phyloP scores from a whole-genome alignment of 2,888 invertebrate species.

The Drosophila prolongata region DNA sequence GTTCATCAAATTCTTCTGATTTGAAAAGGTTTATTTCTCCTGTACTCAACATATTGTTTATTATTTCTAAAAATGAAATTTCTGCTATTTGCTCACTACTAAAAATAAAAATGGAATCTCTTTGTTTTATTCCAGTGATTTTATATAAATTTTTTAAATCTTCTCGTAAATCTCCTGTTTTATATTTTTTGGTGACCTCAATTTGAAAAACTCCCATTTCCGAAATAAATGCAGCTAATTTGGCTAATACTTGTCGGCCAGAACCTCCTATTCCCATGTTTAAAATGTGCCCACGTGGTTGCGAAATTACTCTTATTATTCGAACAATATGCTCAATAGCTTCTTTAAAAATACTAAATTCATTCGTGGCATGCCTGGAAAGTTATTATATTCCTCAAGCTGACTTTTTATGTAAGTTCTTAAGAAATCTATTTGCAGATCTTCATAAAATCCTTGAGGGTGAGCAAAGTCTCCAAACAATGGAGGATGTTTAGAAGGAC shows the following conservation, averaged over 20 bases:
- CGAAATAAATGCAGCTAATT: slow-evolving; percentile 92
- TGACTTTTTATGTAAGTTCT: slow-evolving; percentile 86
- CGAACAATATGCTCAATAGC: slow-evolving; percentile 94
- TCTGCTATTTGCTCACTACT: slow-evolving; percentile 94
- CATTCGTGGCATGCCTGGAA: slow-evolving; percentile 91
- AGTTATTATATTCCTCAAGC: slow-evolving; percentile 87
- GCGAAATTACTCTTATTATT: slow-evolving; percentile 93
- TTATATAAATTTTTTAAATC: slow-evolving; percentile 92
- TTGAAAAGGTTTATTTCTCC: slow-evolving; percentile 96
- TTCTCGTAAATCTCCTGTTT: slow-evolving; percentile 90
- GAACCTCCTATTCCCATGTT: slow-evolving; percentile 95
- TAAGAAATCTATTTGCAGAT: slow-evolving; percentile 87
- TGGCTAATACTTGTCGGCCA: slow-evolving; percentile 92
- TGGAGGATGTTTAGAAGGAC: slow-evolving; percentile 89
- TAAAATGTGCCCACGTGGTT: slow-evolving; percentile 92
- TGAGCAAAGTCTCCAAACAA: slow-evolving; percentile 93
- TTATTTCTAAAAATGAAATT: slow-evolving; percentile 93
- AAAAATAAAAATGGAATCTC: slow-evolving; percentile 92
- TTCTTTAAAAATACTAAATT: slow-evolving; percentile 93
- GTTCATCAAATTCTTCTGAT: slow-evolving; percentile 93
- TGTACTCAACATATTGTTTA: slow-evolving; percentile 94
- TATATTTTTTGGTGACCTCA: slow-evolving; percentile 91
- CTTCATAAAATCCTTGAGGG: slow-evolving; percentile 91
- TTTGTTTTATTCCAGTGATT: slow-evolving; percentile 90
- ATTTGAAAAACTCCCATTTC: slow-evolving; percentile 92